These are phyloP conservation scores for Leucania comma DNA, from an alignment of 2,888 invertebrate genomes.

Conservation along the genomic window DNA sequence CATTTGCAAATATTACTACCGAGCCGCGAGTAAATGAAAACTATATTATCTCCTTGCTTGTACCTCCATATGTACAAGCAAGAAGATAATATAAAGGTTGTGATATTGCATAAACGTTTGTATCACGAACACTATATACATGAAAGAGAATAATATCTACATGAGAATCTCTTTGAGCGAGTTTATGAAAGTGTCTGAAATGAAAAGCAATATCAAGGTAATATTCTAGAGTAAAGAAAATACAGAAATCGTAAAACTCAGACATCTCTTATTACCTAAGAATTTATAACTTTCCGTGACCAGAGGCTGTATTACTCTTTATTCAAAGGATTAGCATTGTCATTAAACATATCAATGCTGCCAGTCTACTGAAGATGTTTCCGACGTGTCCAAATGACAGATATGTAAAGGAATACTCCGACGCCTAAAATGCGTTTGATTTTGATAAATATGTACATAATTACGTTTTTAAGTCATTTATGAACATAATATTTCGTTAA, in stretches of 20 bases:
- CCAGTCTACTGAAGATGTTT: too few relatives aligned
- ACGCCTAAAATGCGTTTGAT: too few relatives aligned
- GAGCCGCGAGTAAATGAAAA: constrained; percentile 45
- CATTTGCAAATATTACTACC: constrained; percentile 45
- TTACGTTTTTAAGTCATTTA: too few relatives aligned
- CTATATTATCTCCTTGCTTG: constrained; percentile 6
- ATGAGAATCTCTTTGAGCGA: constrained; percentile 5
- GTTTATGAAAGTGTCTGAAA: neutral
- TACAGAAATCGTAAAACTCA: neutral
- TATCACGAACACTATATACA: constrained; percentile 16
- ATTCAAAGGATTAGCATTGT: too few relatives aligned
- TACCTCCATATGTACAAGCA: constrained; percentile 6
- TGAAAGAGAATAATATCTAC: constrained; percentile 7
- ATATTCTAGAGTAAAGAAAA: neutral
- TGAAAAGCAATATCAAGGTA: neutral
- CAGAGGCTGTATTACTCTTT: too few relatives aligned
- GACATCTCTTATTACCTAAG: neutral
- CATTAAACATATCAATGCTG: too few relatives aligned
- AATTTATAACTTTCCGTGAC: neutral
- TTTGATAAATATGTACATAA: too few relatives aligned
- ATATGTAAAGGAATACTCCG: too few relatives aligned
- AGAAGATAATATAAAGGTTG: neutral
- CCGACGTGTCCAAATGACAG: too few relatives aligned
- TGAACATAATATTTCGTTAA: too few relatives aligned
- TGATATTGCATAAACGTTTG: constrained; percentile 14